These are phyloP conservation scores for Xiphophorus hellerii DNA, from an alignment of 2,113 vertebrate species.

Conservation along the genomic window DNA sequence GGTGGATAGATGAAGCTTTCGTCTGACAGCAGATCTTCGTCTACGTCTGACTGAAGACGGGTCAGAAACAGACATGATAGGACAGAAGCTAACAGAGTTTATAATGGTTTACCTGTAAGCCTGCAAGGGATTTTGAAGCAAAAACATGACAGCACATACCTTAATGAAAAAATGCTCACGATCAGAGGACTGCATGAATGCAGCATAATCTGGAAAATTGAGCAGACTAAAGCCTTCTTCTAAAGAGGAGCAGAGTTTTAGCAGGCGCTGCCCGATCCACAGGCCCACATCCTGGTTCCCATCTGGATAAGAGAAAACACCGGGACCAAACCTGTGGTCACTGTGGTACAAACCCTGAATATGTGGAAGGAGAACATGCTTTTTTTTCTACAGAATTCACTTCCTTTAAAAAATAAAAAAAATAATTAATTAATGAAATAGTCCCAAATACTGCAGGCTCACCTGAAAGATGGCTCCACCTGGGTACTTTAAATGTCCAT, in stretches of 20 bases:
- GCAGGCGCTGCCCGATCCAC: constrained; percentile 81
- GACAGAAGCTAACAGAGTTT: not conserved
- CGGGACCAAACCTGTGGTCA: constrained; percentile 85
- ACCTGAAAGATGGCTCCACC: constrained; percentile 84
- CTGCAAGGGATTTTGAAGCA: not conserved
- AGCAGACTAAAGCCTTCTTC: constrained; percentile 74
- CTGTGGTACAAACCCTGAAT: constrained; percentile 86
- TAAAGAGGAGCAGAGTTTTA: constrained; percentile 76
- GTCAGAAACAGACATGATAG: not conserved
- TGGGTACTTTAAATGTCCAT: constrained; percentile 78
- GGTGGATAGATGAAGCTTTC: constrained; percentile 74
- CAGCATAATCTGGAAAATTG: constrained; percentile 72
- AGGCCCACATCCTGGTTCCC: constrained; percentile 84
- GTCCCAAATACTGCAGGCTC: not conserved
- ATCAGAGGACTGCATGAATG: constrained; percentile 20
- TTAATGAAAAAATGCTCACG: constrained; percentile 15
- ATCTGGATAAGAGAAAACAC: constrained; percentile 80
- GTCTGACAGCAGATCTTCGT: constrained; percentile 71
- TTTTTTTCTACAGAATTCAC: not conserved
- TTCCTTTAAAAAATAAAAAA: too few species aligned
- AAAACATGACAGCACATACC: constrained; percentile 31
- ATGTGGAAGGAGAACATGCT: not conserved
- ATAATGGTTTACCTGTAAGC: constrained; percentile 23
- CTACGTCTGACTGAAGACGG: constrained; percentile 24
- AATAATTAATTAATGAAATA: too few species aligned